A percentile compares a stretch with the other conserved stretches of the same genome.
Evolutionary conservation across 2,113 vertebrate species (phyloP).

Genomic region (Siniperca chuatsi): DNA sequence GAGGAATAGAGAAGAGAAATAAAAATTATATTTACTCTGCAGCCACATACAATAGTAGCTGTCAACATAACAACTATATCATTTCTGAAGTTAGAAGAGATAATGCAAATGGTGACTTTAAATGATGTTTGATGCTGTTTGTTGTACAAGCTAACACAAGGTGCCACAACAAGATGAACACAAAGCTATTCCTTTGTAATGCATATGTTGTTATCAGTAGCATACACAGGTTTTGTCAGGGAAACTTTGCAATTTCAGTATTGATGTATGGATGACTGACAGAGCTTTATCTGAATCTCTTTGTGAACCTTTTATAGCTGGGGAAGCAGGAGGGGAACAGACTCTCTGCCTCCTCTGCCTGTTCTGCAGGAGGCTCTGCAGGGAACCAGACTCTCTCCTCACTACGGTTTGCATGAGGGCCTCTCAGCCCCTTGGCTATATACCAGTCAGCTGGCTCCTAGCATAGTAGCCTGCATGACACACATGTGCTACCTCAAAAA

Average conservation of each 20-base stretch:
- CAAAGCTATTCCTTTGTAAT: background rate
- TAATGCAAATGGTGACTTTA: conserved; percentile 11
- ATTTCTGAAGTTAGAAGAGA: conserved; percentile 11
- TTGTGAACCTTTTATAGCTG: conserved; percentile 69
- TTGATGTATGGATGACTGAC: conserved; percentile 47
- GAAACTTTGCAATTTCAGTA: conserved; percentile 47
- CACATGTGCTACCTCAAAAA: conserved; percentile 46
- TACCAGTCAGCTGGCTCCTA: conserved; percentile 35
- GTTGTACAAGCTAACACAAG: conserved; percentile 12
- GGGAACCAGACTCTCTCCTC: conserved; percentile 62
- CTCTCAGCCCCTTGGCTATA: conserved; percentile 57
- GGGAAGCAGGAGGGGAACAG: conserved; percentile 56
- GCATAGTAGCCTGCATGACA: conserved; percentile 9
- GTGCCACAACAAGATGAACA: background rate
- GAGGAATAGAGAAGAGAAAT: conserved; percentile 35
- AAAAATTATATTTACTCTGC: conserved; percentile 2
- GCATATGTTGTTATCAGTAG: background rate
- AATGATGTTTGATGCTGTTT: conserved; percentile 4
- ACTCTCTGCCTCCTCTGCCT: conserved; percentile 69
- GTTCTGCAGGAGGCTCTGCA: conserved; percentile 66
- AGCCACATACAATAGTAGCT: background rate
- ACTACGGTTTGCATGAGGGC: conserved; percentile 48
- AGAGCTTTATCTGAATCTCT: conserved; percentile 63
- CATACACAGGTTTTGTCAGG: conserved; percentile 13
- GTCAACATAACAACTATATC: too few relatives aligned